Conservation (phyloP, 1,140 invertebrate species). For the Brachionus asplanchnoidis region DNA sequence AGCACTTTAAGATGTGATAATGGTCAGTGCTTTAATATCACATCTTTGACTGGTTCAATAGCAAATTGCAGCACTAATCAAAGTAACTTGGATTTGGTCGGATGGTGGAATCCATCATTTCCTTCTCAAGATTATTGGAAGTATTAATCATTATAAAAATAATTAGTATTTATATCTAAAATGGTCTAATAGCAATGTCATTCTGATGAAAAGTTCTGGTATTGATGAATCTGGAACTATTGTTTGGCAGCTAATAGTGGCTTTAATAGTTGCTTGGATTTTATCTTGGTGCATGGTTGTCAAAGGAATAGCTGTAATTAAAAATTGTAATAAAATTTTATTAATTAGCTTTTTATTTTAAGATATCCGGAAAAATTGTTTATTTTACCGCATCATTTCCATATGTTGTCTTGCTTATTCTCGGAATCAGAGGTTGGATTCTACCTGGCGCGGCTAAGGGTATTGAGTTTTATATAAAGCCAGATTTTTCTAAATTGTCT, state of each 20-base stretch:
- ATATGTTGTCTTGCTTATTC: constrained; percentile 78
- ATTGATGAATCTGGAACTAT: constrained; percentile 42
- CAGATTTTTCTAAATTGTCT: constrained; percentile 42
- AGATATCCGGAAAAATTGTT: constrained; percentile 72
- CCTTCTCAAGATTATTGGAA: constrained; percentile 31
- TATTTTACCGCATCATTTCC: constrained; percentile 92
- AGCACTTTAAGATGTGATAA: constrained; percentile 6
- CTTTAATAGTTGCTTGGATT: constrained; percentile 41
- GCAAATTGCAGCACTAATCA: neutral
- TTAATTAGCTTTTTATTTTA: constrained; percentile 23
- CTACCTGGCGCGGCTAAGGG: constrained; percentile 59
- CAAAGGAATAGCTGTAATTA: constrained; percentile 48
- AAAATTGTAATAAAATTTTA: neutral
- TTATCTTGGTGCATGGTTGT: constrained; percentile 39
- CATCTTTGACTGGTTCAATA: neutral
- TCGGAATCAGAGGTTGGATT: constrained; percentile 83
- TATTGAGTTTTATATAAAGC: constrained; percentile 48
- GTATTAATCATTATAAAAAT: constrained; percentile 61
- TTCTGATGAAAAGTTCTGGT: constrained; percentile 31
- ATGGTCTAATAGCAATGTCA: constrained; percentile 5
- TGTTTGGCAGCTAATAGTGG: constrained; percentile 39
- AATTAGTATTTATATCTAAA: constrained; percentile 48
- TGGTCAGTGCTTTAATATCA: neutral
- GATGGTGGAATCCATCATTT: constrained; percentile 23
- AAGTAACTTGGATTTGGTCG: neutral